Conservation (phyloP, 2,797 vertebrate species). For the Streptopelia turtur region DNA sequence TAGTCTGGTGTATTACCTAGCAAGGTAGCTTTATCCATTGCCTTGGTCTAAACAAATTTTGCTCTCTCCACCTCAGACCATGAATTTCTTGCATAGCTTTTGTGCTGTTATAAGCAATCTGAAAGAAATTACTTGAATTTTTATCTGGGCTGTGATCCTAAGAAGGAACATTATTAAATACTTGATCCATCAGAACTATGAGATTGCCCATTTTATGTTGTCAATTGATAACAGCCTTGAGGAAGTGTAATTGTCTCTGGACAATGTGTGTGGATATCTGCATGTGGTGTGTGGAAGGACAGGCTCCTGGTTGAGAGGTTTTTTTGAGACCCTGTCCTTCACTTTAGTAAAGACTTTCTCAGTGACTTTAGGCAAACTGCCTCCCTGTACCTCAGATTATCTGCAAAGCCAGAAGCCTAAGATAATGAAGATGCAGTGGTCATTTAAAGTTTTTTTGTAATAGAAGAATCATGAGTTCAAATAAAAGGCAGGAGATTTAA, state of each 20-base stretch:
- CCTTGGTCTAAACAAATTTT: background rate
- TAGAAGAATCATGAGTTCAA: background rate
- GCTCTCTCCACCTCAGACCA: background rate
- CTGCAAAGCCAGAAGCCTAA: background rate
- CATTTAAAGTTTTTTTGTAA: background rate
- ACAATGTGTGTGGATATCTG: background rate
- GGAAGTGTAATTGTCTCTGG: background rate
- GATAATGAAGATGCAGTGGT: background rate
- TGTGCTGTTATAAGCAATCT: background rate
- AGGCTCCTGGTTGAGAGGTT: background rate
- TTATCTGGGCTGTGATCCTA: background rate
- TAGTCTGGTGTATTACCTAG: background rate
- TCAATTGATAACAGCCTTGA: background rate
- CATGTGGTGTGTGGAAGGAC: background rate
- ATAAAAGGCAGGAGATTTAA: background rate
- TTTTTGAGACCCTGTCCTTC: background rate
- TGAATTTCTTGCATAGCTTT: background rate
- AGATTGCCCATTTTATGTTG: background rate
- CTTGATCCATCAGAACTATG: background rate
- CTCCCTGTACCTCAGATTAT: background rate
- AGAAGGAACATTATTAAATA: background rate
- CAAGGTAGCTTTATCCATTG: background rate
- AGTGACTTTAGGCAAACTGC: background rate
- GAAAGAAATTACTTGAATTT: background rate
- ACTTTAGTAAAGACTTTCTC: background rate